A percentile compares a stretch with the other conserved stretches of the same genome.
phyloP scores from a whole-genome alignment of 2,113 vertebrate species.

The Nibea albiflora region DNA sequence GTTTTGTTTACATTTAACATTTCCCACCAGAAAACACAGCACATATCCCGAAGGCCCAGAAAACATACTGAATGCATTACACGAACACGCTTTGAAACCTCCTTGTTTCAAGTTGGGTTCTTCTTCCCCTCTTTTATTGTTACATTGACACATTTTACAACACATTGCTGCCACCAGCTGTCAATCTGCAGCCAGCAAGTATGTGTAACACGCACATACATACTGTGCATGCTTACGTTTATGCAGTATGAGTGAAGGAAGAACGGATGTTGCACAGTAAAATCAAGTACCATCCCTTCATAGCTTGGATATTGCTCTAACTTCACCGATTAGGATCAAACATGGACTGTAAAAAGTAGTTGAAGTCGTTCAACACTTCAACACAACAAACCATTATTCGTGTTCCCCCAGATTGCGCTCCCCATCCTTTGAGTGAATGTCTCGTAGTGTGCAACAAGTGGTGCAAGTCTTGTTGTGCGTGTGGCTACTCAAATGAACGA shows the following conservation, averaged over 20 bases:
- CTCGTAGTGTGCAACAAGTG: not conserved
- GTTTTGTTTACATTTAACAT: conserved; percentile 16
- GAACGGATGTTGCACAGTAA: not conserved
- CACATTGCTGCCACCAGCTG: not conserved
- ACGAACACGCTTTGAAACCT: not conserved
- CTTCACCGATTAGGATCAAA: not conserved
- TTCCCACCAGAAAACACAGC: not conserved
- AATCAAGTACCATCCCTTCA: not conserved
- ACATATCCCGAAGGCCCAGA: not conserved
- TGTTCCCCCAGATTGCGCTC: not conserved
- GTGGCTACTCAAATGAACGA: not conserved
- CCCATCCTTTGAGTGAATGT: not conserved
- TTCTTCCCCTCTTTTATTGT: not conserved
- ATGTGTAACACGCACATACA: not conserved
- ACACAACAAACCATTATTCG: not conserved
- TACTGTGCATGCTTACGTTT: not conserved
- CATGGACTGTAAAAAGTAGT: not conserved
- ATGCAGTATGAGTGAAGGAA: not conserved
- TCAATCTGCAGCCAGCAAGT: not conserved
- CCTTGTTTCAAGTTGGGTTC: not conserved
- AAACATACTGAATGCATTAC: not conserved
- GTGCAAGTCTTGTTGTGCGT: not conserved
- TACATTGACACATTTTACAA: not conserved
- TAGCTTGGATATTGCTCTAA: not conserved
- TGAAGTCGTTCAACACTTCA: not conserved